phyloP scores from a whole-genome alignment of 2,888 invertebrate species.

The Trilocha varians region DNA sequence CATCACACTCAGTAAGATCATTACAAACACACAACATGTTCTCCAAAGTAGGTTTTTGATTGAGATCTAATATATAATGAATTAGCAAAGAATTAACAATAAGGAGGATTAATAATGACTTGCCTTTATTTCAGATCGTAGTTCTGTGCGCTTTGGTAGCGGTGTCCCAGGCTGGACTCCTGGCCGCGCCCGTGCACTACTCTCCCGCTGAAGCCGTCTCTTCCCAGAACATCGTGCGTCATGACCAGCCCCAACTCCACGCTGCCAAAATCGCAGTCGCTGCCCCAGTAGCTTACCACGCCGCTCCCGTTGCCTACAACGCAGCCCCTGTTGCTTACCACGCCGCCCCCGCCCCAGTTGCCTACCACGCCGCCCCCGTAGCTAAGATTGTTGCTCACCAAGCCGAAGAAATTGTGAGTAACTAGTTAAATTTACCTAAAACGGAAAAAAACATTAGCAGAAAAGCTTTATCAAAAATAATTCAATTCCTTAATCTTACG shows the following conservation, averaged over 20 bases:
- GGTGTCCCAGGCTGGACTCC: conserved; percentile 23
- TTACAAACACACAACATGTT: conserved; percentile 14
- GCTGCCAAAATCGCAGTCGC: conserved; percentile 17
- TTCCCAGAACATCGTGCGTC: conserved; percentile 30
- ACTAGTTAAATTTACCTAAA: too few species aligned
- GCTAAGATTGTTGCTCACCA: conserved; percentile 3
- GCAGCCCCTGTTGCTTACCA: conserved; percentile 14
- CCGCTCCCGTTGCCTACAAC: conserved; percentile 17
- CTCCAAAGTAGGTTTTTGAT: conserved; percentile 18
- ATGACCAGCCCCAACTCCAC: conserved; percentile 23
- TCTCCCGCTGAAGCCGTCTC: conserved; percentile 28
- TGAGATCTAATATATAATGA: not conserved
- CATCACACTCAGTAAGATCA: not conserved
- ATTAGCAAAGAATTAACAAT: not conserved
- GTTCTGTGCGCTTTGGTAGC: conserved; percentile 47
- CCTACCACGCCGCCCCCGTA: conserved; percentile 17
- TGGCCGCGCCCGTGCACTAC: conserved; percentile 30
- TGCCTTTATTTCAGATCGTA: conserved; percentile 10
- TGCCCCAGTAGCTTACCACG: conserved; percentile 14
- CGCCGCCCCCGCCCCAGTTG: conserved; percentile 20
- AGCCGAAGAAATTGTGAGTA: conserved; percentile 9
- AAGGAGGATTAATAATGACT: not conserved
- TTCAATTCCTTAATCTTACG: too few species aligned
- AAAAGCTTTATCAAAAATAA: too few species aligned
- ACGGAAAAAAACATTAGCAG: too few species aligned